Evolutionary conservation across 2,113 vertebrate genomes (phyloP).

Genomic region (Equus przewalskii): DNA sequence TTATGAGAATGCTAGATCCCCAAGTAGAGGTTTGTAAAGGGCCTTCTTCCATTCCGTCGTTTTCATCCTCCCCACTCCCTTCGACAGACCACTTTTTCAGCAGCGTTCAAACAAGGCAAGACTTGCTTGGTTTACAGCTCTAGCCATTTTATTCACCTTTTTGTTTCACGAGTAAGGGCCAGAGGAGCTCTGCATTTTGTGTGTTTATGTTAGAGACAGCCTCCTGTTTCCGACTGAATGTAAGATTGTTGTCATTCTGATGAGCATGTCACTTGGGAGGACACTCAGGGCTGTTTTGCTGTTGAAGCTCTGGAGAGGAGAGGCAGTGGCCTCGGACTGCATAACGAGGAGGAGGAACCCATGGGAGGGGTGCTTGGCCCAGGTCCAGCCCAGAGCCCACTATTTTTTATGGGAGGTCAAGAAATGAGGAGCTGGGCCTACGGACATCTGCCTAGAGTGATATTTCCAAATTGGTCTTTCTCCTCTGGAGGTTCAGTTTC

Average conservation of each 20-base stretch:
- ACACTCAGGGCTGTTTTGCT: neutral
- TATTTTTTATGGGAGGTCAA: slow-evolving; percentile 57
- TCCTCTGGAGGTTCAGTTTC: slow-evolving; percentile 73
- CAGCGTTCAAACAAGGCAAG: neutral
- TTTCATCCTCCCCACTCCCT: neutral
- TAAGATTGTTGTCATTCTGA: neutral
- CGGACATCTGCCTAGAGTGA: slow-evolving; percentile 59
- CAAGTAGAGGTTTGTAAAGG: neutral
- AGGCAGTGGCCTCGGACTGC: neutral
- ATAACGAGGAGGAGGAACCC: neutral
- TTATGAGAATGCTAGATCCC: neutral
- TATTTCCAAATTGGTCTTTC: slow-evolving; percentile 66
- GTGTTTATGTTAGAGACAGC: neutral
- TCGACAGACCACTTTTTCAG: neutral
- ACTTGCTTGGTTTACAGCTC: neutral
- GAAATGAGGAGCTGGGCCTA: slow-evolving; percentile 24
- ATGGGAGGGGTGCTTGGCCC: neutral
- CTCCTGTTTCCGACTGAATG: neutral
- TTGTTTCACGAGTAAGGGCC: neutral
- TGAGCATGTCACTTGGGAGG: neutral
- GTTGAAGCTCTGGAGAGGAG: neutral
- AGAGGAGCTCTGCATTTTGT: neutral
- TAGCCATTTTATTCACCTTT: neutral
- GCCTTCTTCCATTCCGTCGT: neutral
- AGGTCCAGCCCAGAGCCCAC: neutral